phyloP scores from a whole-genome alignment of 2,113 vertebrate genomes.

The Chaetops frenatus region DNA sequence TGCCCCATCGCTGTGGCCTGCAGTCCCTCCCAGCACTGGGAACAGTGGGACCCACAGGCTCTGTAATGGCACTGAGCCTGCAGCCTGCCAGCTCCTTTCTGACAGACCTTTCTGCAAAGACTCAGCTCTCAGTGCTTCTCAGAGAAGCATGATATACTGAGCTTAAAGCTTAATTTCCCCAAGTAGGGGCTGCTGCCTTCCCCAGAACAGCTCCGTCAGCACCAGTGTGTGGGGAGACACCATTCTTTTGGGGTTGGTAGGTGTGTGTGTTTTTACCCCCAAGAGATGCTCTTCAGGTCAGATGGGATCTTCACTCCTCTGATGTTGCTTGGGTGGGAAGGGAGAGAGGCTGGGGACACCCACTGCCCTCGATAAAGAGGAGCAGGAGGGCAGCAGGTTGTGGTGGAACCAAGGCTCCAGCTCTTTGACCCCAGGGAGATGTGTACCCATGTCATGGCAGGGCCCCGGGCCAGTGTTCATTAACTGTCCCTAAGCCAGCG shows the following conservation, averaged over 20 bases:
- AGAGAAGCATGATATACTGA: neutral
- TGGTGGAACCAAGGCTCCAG: neutral
- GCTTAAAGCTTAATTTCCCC: neutral
- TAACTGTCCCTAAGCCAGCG: neutral
- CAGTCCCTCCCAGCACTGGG: neutral
- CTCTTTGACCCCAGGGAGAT: neutral
- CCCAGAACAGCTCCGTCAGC: neutral
- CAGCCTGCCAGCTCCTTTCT: neutral
- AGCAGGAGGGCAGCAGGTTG: neutral
- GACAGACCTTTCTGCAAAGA: neutral
- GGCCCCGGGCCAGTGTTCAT: neutral
- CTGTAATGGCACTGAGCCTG: neutral
- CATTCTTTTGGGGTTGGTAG: neutral
- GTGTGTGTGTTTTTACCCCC: neutral
- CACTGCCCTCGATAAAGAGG: neutral
- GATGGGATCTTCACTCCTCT: neutral
- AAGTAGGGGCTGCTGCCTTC: neutral
- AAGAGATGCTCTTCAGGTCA: neutral
- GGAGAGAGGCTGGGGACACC: neutral
- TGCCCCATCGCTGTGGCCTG: accelerated
- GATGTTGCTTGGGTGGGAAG: neutral
- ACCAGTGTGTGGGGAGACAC: accelerated
- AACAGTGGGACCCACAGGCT: neutral
- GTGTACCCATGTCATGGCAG: accelerated
- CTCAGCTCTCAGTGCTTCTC: neutral